A percentile compares a stretch with the other conserved stretches of the same genome.
These are phyloP conservation scores for Caenorhabditis sp. DNA, from an alignment of 2,888 invertebrate species.

Conservation along the genomic window DNA sequence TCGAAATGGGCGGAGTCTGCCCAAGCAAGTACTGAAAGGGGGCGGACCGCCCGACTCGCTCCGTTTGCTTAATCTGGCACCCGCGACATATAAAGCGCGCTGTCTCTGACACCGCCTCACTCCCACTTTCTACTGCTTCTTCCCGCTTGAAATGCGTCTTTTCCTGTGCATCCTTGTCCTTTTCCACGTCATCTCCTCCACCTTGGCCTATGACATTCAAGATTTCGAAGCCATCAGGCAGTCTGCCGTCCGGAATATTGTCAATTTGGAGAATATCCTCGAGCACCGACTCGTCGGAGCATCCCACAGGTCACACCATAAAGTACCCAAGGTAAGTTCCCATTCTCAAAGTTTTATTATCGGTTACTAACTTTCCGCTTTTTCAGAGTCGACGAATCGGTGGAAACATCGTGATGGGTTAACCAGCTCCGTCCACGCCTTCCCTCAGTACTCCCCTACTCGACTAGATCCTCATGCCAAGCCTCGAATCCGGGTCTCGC, in stretches of 20 bases:
- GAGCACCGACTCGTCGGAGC: conserved; percentile 37
- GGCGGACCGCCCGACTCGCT: conserved; percentile 12
- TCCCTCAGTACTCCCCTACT: neutral
- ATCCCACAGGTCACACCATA: conserved; percentile 27
- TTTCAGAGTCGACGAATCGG: conserved; percentile 61
- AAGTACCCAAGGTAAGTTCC: conserved; percentile 39
- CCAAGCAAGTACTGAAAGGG: conserved; percentile 49
- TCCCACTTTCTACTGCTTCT: neutral
- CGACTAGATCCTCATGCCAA: neutral
- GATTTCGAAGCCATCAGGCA: conserved; percentile 48
- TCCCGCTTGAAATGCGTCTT: conserved; percentile 19
- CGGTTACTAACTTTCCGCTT: neutral
- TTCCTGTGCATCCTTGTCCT: conserved; percentile 39
- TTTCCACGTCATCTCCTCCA: conserved; percentile 46
- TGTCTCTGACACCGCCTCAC: conserved; percentile 44
- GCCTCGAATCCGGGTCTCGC: conserved; percentile 17
- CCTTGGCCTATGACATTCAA: conserved; percentile 41
- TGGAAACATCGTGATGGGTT: conserved; percentile 63
- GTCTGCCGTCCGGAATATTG: conserved; percentile 49
- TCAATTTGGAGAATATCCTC: conserved; percentile 46
- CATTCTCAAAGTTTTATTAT: neutral
- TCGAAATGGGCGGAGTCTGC: conserved; percentile 32
- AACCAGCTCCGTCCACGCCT: neutral
- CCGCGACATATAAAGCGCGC: conserved; percentile 55
- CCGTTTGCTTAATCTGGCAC: conserved; percentile 52